Conservation (phyloP, 2,888 invertebrate species). For the Plebejus argus region DNA sequence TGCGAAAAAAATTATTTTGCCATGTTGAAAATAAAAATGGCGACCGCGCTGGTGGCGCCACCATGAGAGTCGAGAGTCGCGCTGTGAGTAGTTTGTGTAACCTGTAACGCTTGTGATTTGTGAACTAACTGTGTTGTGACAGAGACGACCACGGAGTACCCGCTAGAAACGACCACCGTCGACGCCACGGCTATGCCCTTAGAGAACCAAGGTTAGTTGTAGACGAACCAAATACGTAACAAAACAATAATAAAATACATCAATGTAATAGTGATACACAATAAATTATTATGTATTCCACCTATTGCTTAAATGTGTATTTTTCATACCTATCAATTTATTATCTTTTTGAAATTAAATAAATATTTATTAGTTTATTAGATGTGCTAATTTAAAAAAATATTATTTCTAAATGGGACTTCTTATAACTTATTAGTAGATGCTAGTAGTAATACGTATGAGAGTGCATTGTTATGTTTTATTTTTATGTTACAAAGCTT, state of each 20-base stretch:
- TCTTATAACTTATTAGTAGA: not conserved
- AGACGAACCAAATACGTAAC: not conserved
- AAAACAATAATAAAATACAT: not conserved
- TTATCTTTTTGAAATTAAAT: not conserved
- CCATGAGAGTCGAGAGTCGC: not conserved
- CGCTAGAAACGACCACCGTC: conserved; percentile 52
- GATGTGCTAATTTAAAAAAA: not conserved
- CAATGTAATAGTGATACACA: not conserved
- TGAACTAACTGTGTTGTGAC: conserved; percentile 63
- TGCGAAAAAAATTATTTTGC: too few species aligned
- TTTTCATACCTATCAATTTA: not conserved
- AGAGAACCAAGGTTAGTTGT: conserved; percentile 42
- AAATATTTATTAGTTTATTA: not conserved
- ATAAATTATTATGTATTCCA: not conserved
- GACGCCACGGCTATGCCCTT: conserved; percentile 46
- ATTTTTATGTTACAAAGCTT: not conserved
- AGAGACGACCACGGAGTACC: conserved; percentile 56
- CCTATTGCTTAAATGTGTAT: not conserved
- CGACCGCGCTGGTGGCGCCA: not conserved
- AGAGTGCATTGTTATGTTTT: not conserved
- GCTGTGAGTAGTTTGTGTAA: conserved; percentile 16
- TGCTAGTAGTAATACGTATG: not conserved
- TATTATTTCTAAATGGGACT: not conserved
- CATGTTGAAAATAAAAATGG: too few species aligned
- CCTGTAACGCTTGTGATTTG: conserved; percentile 53